Conservation (phyloP, 2,113 vertebrate species). For the Siphamia tubifer region DNA sequence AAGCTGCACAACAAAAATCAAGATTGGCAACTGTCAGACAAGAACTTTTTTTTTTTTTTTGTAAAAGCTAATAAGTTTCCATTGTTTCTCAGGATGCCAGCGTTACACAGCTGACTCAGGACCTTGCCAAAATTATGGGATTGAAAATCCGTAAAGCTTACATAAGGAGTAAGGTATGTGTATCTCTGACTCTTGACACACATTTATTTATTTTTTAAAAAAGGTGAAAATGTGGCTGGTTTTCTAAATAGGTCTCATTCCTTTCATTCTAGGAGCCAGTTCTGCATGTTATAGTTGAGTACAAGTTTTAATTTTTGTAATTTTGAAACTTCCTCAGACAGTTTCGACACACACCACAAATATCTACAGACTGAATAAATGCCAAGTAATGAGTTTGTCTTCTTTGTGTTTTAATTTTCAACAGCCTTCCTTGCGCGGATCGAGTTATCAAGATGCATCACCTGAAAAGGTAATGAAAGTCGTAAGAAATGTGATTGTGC, state of each 20-base stretch:
- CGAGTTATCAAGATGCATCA: slow-evolving; percentile 75
- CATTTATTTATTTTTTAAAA: neutral
- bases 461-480: slow-evolving; percentile 82
- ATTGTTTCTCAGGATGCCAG: slow-evolving; percentile 84
- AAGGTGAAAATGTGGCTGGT: too few relatives aligned
- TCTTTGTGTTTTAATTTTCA: slow-evolving; percentile 2
- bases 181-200: neutral
- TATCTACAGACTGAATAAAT: too few relatives aligned
- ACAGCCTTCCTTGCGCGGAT: slow-evolving; percentile 84
- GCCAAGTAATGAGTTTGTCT: too few relatives aligned
- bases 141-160: slow-evolving; percentile 98
- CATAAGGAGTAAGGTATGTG: slow-evolving; percentile 89
- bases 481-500: too few relatives aligned
- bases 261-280: neutral
- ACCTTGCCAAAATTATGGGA: slow-evolving; percentile 92
- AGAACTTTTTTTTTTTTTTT: too few relatives aligned
- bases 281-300: neutral
- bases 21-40: too few relatives aligned
- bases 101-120: slow-evolving; percentile 94
- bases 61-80: too few relatives aligned
- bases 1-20: too few relatives aligned
- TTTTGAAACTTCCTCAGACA: too few relatives aligned
- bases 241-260: too few relatives aligned
- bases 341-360: too few relatives aligned
- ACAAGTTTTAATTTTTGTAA: neutral